Evolutionary conservation across 37 sponge, comb jelly and placozoan genomes (phyloP).

Genomic region (Bolinopsis microptera): DNA sequence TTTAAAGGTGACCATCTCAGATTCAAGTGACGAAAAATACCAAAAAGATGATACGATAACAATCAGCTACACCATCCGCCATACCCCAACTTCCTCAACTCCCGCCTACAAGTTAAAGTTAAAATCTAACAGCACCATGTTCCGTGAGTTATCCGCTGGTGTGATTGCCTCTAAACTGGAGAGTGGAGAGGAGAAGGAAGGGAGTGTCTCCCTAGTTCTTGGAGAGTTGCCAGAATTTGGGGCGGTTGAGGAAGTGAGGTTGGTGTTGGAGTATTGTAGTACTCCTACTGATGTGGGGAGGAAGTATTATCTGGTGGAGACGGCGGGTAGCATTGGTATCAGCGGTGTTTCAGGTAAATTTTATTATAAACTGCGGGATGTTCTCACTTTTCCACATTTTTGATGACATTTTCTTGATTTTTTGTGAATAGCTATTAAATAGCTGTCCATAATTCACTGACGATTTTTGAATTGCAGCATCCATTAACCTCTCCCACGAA

Average conservation of each 20-base stretch:
- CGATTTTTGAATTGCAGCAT: too few species aligned
- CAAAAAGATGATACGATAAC: background rate
- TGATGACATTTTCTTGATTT: too few species aligned
- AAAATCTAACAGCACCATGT: background rate
- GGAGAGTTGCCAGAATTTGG: constrained; percentile 29
- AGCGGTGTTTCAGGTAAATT: constrained; percentile 5
- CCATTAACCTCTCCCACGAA: background rate
- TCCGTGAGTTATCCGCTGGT: background rate
- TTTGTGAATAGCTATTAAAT: too few species aligned
- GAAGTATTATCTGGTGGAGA: background rate
- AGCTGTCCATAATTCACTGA: too few species aligned
- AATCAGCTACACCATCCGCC: background rate
- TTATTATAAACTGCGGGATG: too few species aligned
- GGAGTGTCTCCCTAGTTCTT: background rate
- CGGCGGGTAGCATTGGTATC: background rate
- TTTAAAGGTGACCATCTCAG: background rate
- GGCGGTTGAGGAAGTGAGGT: background rate
- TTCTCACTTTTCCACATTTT: too few species aligned
- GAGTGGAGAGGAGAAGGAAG: background rate
- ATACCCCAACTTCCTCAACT: background rate
- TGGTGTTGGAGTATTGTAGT: constrained; percentile 36
- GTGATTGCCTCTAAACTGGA: background rate
- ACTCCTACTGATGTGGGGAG: background rate
- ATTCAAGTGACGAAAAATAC: background rate
- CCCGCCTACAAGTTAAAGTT: background rate